phyloP scores from a whole-genome alignment of 2,797 vertebrate genomes.

The Lateolabrax maculatus region DNA sequence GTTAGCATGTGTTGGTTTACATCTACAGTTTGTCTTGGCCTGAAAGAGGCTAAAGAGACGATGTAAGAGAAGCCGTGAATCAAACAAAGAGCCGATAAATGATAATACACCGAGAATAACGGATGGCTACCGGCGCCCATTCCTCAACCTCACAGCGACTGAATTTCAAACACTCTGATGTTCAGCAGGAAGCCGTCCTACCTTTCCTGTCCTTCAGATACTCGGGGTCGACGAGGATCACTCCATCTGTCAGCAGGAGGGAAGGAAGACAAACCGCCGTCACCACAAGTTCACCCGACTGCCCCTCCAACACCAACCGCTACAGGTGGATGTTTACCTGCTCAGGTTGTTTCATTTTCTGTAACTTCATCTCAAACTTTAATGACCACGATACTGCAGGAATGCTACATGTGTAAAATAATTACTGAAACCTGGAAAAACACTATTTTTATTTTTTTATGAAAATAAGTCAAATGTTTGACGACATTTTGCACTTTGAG shows the following conservation, averaged over 20 bases:
- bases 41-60: not conserved
- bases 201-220: slow-evolving; percentile 94
- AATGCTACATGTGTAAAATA: not conserved
- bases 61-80: not conserved
- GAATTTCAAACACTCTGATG: too few species aligned
- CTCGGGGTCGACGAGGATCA: slow-evolving; percentile 92
- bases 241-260: slow-evolving; percentile 85
- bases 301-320: not conserved
- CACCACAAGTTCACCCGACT: slow-evolving; percentile 4
- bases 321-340: not conserved
- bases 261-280: slow-evolving; percentile 1
- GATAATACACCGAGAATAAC: too few species aligned
- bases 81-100: too few species aligned
- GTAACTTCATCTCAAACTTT: not conserved
- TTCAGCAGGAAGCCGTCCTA: slow-evolving; percentile 56
- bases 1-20: too few species aligned
- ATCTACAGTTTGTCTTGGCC: too few species aligned
- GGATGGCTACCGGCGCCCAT: not conserved
- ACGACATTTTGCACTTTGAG: too few species aligned
- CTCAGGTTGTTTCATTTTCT: not conserved
- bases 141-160: not conserved
- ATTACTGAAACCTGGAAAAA: not conserved
- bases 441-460: too few species aligned
- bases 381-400: not conserved
- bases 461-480: too few species aligned